Conservation (phyloP, 2,888 invertebrate species). For the Cyrtodaria siliqua region DNA sequence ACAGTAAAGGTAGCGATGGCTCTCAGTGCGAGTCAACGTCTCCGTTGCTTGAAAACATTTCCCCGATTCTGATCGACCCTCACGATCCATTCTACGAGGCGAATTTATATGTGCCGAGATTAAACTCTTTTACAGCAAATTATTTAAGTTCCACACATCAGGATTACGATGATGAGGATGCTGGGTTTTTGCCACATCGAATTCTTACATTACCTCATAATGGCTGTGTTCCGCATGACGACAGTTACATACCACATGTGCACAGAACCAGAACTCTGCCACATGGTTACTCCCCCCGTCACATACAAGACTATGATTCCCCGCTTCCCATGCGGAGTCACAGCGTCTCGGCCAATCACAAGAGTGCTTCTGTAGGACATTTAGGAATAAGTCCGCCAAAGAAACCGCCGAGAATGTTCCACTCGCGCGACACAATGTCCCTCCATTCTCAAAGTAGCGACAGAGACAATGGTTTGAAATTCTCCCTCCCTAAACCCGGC, state of each 20-base stretch:
- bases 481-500: slow-evolving; percentile 71
- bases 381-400: slow-evolving; percentile 73
- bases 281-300: slow-evolving; percentile 44
- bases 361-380: slow-evolving; percentile 80
- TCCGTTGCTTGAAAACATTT: slow-evolving; percentile 76
- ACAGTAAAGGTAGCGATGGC: slow-evolving; percentile 69
- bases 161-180: slow-evolving; percentile 28
- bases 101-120: slow-evolving; percentile 52
- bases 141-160: slow-evolving; percentile 38
- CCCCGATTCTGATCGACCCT: slow-evolving; percentile 70
- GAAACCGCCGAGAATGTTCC: slow-evolving; percentile 77
- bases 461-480: slow-evolving; percentile 53
- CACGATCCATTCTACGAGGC: slow-evolving; percentile 66
- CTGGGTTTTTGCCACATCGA: slow-evolving; percentile 29
- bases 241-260: slow-evolving; percentile 37
- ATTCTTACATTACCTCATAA: slow-evolving; percentile 53
- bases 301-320: slow-evolving; percentile 33
- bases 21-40: slow-evolving; percentile 80
- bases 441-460: slow-evolving; percentile 65
- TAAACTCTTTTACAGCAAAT: slow-evolving; percentile 38
- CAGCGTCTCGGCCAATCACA: slow-evolving; percentile 51
- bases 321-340: slow-evolving; percentile 44
- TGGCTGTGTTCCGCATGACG: slow-evolving; percentile 30
- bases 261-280: slow-evolving; percentile 55
- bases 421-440: slow-evolving; percentile 74